Evolutionary conservation across 2,797 vertebrate genomes (phyloP).

Genomic region (Ctenosaura bakeri): DNA sequence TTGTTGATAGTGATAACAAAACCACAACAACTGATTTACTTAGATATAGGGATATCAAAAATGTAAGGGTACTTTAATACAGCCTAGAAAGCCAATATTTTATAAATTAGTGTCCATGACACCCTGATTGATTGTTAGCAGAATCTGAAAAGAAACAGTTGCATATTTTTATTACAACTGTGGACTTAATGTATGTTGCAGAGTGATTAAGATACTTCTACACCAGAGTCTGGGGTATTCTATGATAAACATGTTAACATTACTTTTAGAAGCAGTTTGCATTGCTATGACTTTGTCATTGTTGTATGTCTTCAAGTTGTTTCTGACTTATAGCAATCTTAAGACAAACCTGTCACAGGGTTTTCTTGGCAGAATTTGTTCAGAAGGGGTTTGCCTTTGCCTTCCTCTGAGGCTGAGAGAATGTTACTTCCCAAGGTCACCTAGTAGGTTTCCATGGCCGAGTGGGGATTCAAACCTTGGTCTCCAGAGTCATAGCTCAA

Average conservation of each 20-base stretch:
- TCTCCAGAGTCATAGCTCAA: no score
- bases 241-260: not conserved
- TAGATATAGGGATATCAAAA: conserved; percentile 35
- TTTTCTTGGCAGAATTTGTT: no score
- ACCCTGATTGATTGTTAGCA: not conserved
- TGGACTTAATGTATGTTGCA: not conserved
- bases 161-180: not conserved
- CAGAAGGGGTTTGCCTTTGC: no score
- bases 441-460: no score
- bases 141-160: not conserved
- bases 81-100: not conserved
- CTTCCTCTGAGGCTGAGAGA: no score
- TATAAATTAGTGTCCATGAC: not conserved
- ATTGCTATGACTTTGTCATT: no score
- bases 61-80: not conserved
- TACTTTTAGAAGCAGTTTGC: no score
- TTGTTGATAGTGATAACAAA: not conserved
- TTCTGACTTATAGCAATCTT: no score
- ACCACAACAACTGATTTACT: conserved; percentile 31
- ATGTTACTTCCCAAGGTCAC: no score
- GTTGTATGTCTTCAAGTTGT: no score
- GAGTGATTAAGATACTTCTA: not conserved
- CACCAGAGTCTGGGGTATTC: not conserved
- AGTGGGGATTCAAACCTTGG: no score
- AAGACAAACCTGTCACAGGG: no score